Percentiles rank a stretch among this genome's conserved stretches.
Conservation (phyloP, 2,113 vertebrate genomes). For the Helogale parvula region DNA sequence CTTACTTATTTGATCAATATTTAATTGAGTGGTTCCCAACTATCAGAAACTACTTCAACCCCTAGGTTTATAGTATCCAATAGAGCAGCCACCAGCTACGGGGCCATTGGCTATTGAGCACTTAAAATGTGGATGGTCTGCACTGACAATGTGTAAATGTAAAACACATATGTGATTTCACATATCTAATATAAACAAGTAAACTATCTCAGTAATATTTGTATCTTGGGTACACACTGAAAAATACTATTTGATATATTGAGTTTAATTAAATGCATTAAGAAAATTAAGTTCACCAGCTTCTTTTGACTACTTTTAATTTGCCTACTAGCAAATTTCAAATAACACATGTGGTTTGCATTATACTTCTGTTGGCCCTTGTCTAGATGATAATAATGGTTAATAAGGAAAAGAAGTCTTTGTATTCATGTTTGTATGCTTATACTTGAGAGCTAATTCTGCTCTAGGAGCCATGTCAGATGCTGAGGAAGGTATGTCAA, state of each 20-base stretch:
- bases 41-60: not conserved
- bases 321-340: not conserved
- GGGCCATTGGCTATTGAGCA: not conserved
- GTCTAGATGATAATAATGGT: too few relatives aligned
- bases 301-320: not conserved
- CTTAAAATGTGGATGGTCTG: not conserved
- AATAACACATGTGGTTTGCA: not conserved
- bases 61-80: not conserved
- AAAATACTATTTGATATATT: not conserved
- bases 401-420: not conserved
- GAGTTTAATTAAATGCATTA: not conserved
- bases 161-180: not conserved
- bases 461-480: not conserved
- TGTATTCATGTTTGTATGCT: not conserved
- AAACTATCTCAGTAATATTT: not conserved
- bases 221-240: not conserved
- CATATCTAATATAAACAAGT: not conserved
- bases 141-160: not conserved
- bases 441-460: rapidly evolving
- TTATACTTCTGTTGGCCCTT: not conserved
- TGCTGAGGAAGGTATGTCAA: not conserved
- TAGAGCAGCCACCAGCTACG: not conserved
- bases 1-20: not conserved
- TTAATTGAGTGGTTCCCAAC: not conserved
- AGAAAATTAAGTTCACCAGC: not conserved